phyloP scores from a whole-genome alignment of 2,888 invertebrate species.

The Oscheius sp. region DNA sequence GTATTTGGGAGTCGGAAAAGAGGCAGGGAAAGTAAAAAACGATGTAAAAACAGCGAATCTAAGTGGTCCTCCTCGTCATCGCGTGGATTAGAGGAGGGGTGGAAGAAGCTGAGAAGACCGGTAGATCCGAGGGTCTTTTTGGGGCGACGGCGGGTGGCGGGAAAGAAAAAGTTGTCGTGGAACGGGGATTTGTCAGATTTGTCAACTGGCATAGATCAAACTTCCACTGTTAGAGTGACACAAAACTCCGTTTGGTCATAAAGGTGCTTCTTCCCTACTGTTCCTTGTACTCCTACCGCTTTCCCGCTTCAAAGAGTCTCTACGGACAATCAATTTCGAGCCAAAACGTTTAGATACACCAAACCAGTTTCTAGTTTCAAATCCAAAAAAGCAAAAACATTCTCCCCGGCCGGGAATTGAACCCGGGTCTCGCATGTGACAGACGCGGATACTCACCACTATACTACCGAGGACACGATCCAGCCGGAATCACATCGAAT shows the following conservation, averaged over 20 bases:
- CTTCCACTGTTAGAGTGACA: too few relatives aligned
- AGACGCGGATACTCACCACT: conserved; percentile 37
- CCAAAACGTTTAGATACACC: too few relatives aligned
- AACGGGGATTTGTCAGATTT: neutral
- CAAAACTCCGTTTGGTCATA: neutral
- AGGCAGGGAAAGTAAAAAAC: too few relatives aligned
- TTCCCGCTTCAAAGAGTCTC: too few relatives aligned
- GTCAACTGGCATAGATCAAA: conserved; percentile 5
- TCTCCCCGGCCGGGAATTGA: conserved; percentile 35
- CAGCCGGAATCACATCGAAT: too few relatives aligned
- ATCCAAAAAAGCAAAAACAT: neutral
- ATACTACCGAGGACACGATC: conserved; percentile 21
- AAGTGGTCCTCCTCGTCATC: too few relatives aligned
- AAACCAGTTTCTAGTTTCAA: too few relatives aligned
- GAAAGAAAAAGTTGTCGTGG: neutral
- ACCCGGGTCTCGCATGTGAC: conserved; percentile 36
- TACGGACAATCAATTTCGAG: too few relatives aligned
- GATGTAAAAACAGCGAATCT: too few relatives aligned
- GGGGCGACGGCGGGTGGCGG: neutral
- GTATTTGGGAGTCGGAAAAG: neutral
- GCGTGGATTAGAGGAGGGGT: too few relatives aligned
- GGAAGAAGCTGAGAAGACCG: too few relatives aligned
- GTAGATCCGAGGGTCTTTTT: neutral
- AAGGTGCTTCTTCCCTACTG: neutral
- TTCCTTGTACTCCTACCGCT: neutral